Percentiles rank a stretch among this genome's conserved stretches.
Conservation (phyloP, 2,888 invertebrate genomes). For the Sclerodermus sp. region DNA sequence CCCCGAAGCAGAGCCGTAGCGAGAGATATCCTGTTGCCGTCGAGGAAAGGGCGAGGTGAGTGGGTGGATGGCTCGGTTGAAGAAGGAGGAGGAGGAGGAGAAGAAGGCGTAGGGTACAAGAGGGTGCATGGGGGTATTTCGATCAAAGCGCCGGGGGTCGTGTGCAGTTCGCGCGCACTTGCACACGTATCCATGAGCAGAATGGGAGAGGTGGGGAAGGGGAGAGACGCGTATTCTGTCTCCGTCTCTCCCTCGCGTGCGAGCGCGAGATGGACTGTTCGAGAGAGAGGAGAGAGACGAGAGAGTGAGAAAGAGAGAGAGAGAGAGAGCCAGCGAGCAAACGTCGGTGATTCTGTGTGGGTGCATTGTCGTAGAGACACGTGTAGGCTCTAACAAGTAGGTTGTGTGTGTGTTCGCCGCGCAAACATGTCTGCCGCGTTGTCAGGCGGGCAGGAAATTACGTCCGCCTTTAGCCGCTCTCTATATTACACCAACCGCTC, state of each 20-base stretch:
- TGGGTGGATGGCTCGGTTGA: too few relatives aligned
- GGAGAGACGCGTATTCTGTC: too few relatives aligned
- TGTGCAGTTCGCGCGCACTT: conserved; percentile 26
- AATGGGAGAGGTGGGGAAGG: background rate
- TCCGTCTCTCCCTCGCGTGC: background rate
- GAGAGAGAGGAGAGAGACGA: conserved; percentile 8
- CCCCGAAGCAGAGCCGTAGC: too few relatives aligned
- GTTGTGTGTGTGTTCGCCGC: conserved; percentile 49
- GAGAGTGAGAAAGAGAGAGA: conserved; percentile 28
- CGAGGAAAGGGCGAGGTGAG: too few relatives aligned
- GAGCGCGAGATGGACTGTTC: conserved; percentile 4
- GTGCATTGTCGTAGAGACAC: conserved; percentile 45
- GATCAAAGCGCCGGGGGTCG: conserved; percentile 46
- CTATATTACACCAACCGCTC: conserved; percentile 50
- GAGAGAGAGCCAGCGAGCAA: too few relatives aligned
- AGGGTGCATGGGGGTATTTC: background rate
- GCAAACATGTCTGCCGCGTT: conserved; percentile 56
- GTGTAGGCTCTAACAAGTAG: conserved; percentile 50
- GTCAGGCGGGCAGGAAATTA: conserved; percentile 57
- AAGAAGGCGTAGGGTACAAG: conserved; percentile 3
- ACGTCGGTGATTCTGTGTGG: conserved; percentile 15
- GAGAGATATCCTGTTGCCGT: too few relatives aligned
- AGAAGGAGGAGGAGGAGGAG: background rate
- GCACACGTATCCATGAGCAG: conserved; percentile 3
- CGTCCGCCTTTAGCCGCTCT: conserved; percentile 56